Percentiles rank a stretch among this genome's conserved stretches.
These are phyloP conservation scores for Callaeas wilsoni DNA, from an alignment of 2,113 vertebrate genomes.

Conservation along the genomic window DNA sequence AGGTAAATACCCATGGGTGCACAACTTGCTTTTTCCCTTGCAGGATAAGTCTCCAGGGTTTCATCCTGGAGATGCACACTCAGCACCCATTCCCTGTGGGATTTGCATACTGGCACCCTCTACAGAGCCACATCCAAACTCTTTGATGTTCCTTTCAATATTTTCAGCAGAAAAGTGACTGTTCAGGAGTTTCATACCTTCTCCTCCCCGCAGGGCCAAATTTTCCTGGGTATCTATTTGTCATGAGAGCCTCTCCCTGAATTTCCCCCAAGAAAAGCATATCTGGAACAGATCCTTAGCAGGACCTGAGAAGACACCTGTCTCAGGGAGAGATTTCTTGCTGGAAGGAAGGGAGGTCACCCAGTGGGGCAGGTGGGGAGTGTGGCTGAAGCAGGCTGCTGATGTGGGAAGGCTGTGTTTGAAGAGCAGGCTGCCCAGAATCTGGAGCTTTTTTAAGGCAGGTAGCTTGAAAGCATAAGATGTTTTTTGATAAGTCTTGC, in stretches of 20 bases:
- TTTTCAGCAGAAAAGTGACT: neutral
- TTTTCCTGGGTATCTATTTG: neutral
- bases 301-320: neutral
- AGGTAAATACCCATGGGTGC: neutral
- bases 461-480: neutral
- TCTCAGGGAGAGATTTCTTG: neutral
- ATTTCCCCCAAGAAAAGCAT: neutral
- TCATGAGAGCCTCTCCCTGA: neutral
- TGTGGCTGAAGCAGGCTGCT: neutral
- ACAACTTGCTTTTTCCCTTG: neutral
- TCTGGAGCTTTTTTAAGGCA: neutral
- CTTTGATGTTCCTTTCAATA: neutral
- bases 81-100: rapidly evolving
- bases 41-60: neutral
- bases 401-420: neutral
- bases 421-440: neutral
- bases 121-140: neutral
- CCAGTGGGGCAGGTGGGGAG: rapidly evolving
- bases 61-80: neutral
- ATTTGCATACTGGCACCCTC: rapidly evolving
- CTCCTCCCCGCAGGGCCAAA: neutral
- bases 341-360: neutral
- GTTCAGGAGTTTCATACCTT: neutral
- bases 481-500: neutral
- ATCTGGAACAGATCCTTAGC: neutral